phyloP scores from a whole-genome alignment of 2,113 vertebrate genomes.

The Nesogale talazaci region DNA sequence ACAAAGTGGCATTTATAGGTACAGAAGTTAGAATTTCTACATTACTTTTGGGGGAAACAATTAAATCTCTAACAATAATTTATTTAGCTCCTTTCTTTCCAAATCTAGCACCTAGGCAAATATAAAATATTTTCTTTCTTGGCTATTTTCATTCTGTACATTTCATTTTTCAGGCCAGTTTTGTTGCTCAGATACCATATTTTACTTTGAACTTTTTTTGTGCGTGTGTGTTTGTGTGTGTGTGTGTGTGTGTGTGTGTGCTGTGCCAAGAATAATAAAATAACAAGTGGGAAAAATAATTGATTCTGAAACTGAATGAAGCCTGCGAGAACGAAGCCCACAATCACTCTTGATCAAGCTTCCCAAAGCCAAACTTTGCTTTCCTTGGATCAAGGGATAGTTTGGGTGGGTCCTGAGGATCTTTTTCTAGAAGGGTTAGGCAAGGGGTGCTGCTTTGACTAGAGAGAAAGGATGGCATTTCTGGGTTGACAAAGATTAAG shows the following conservation, averaged over 20 bases:
- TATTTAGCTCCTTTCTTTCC: not conserved
- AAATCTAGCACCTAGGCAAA: not conserved
- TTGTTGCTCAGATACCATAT: not conserved
- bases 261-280: constrained; percentile 23
- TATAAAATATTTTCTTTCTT: not conserved
- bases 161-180: not conserved
- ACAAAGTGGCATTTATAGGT: not conserved
- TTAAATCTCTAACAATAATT: not conserved
- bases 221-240: not conserved
- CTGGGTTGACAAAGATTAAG: constrained; percentile 5
- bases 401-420: constrained; percentile 22
- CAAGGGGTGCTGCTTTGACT: not conserved
- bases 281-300: not conserved
- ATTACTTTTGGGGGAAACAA: not conserved
- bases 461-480: constrained; percentile 15
- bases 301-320: constrained; percentile 12
- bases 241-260: too few relatives aligned
- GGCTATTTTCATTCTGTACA: not conserved
- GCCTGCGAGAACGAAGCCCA: constrained; percentile 18
- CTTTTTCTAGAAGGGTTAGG: constrained; percentile 18
- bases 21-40: too few relatives aligned
- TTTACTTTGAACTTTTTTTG: not conserved
- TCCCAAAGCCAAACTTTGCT: not conserved
- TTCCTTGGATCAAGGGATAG: constrained; percentile 19
- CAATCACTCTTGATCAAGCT: not conserved